These are phyloP conservation scores for Aleiodes leptofemur DNA, from an alignment of 2,888 invertebrate species.

Conservation along the genomic window DNA sequence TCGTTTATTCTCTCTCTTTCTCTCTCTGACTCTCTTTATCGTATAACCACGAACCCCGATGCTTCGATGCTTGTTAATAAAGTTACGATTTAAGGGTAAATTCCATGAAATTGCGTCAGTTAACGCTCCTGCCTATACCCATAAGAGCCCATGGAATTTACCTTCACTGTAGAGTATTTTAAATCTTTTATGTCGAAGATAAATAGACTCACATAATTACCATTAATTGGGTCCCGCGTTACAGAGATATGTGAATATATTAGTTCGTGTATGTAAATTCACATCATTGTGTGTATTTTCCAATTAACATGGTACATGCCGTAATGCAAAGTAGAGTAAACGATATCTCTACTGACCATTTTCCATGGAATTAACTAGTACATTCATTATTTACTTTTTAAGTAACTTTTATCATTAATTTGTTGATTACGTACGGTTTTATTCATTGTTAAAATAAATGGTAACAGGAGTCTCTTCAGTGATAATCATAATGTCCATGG, in stretches of 20 bases:
- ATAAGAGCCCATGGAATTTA: background rate
- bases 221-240: slow-evolving; percentile 15
- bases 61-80: slow-evolving; percentile 66
- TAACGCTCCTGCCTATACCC: slow-evolving; percentile 53
- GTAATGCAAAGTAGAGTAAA: background rate
- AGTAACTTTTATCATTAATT: background rate
- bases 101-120: slow-evolving; percentile 69
- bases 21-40: slow-evolving; percentile 47
- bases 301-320: slow-evolving; percentile 13
- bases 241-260: background rate
- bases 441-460: too few species aligned
- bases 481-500: too few species aligned
- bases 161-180: background rate
- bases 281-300: slow-evolving; percentile 6
- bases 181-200: slow-evolving; percentile 17
- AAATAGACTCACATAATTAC: slow-evolving; percentile 12
- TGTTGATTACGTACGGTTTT: too few species aligned
- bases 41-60: slow-evolving; percentile 47
- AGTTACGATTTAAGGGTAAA: slow-evolving; percentile 72
- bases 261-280: background rate
- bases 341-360: background rate
- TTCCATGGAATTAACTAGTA: background rate
- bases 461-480: too few species aligned
- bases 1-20: slow-evolving; percentile 44
- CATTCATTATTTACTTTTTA: background rate